Evolutionary conservation across 2,113 vertebrate species (phyloP), one percentile per base, ranked within the genome.

Genomic region (Mystacornis crossleyi): DNA sequence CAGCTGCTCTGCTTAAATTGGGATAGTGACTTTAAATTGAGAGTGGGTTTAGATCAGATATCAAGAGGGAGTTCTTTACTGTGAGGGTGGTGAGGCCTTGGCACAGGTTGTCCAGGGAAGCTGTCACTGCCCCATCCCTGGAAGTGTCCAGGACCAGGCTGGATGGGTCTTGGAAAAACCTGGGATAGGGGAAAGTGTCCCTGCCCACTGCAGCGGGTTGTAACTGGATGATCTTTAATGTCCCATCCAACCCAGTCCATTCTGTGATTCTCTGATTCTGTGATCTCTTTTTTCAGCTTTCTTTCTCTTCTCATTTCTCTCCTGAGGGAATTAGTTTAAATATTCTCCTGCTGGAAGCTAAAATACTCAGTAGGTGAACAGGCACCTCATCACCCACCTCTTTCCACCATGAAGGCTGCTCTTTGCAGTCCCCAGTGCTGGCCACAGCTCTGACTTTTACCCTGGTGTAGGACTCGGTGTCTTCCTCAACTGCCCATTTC

Each of bases 191-290:
- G 12, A 12, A 67, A 6, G 2, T 38, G 33, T 38, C 24, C 38
- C 24, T 20, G 19, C 1, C 7, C 13, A 14, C 2, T 12, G 23
- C 10, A 81, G 45, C 10, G 6, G 1, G 1, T 5, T 53, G 13
- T 13, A n/a, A 60, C 2, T 6, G 5, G n/a, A 10, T 51, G 8
- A 21, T 45, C 9, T 47, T 47, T 53, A 21, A 53, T 2, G 13
- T 12, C 11, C n/a, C 5, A 34, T 29, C 45, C 61, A 74, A 26
- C 3, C 17, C 9, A 40, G 24, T 8, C 38, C 7, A 16, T 73
- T 36, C 20, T 51, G 21, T 33, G 18, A 57, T 33, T 42, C 31
- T 50, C 34, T 21, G 12, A 65, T 53, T 60, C 70, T 45, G 53
- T 45, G 54, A 23, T 31, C 51, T 14, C 5, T 12, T 72, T 84